phyloP scores from a whole-genome alignment of 2,797 vertebrate genomes.

The Antennarius maculatus region DNA sequence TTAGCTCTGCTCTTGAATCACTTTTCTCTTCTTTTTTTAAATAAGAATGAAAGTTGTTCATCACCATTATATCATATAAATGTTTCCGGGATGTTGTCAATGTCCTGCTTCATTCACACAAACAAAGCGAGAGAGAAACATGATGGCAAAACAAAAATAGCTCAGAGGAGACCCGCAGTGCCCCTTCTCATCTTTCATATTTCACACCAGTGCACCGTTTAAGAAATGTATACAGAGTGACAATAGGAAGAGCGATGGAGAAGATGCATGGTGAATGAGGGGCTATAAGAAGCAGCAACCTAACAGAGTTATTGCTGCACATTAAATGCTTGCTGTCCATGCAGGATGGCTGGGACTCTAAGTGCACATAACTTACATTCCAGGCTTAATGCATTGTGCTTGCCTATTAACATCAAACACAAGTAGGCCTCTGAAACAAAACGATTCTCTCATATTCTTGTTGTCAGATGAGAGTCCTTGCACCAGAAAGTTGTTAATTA shows the following conservation, averaged over 20 bases:
- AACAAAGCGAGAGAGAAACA: conserved; percentile 43
- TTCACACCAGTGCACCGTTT: conserved; percentile 53
- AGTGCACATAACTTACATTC: conserved; percentile 79
- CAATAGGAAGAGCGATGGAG: conserved; percentile 42
- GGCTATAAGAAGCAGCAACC: conserved; percentile 51
- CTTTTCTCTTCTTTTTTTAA: conserved; percentile 22
- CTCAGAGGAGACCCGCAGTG: conserved; percentile 47
- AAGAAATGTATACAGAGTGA: conserved; percentile 56
- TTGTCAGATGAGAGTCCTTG: conserved; percentile 26
- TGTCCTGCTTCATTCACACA: conserved; percentile 35
- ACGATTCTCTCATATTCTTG: conserved; percentile 33
- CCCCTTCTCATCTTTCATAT: conserved; percentile 57
- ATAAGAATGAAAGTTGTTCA: conserved; percentile 27
- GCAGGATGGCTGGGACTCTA: conserved; percentile 55
- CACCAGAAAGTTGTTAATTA: conserved; percentile 34
- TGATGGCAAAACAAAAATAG: conserved; percentile 50
- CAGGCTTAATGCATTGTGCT: conserved; percentile 71
- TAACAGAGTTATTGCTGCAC: conserved; percentile 63
- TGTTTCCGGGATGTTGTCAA: conserved; percentile 47
- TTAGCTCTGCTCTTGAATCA: conserved; percentile 51
- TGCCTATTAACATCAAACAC: conserved; percentile 69
- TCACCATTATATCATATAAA: conserved; percentile 44
- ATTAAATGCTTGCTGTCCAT: conserved; percentile 70
- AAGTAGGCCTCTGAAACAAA: conserved; percentile 62
- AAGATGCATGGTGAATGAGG: conserved; percentile 40